phyloP scores from a whole-genome alignment of 2,888 invertebrate species.

The Pyrgus malvae region DNA sequence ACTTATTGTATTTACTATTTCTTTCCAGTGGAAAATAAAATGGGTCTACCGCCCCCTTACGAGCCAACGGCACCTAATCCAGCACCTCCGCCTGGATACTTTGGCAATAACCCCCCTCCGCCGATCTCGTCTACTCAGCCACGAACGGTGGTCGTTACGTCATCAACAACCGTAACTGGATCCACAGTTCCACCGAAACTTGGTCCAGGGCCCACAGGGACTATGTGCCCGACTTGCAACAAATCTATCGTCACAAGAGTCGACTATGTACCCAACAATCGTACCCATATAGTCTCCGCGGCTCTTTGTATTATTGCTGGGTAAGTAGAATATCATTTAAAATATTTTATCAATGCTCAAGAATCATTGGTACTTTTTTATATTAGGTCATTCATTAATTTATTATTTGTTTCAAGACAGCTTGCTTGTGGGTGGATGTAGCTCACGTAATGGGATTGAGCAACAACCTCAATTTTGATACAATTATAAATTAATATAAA shows the following conservation, averaged over 20 bases:
- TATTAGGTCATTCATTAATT: too few species aligned
- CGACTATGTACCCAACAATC: constrained; percentile 69
- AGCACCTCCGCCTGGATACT: constrained; percentile 71
- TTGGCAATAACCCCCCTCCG: constrained; percentile 66
- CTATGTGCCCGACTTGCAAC: constrained; percentile 63
- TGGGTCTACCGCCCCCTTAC: constrained; percentile 73
- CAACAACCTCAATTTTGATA: too few species aligned
- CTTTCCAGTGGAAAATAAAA: constrained; percentile 76
- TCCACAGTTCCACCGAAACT: constrained; percentile 46
- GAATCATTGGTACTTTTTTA: too few species aligned
- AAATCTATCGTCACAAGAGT: constrained; percentile 67
- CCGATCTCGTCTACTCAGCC: constrained; percentile 54
- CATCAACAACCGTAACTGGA: constrained; percentile 36
- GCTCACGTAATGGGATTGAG: too few species aligned
- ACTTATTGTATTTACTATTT: neutral
- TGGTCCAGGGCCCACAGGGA: constrained; percentile 70
- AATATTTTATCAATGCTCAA: too few species aligned
- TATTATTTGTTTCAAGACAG: too few species aligned
- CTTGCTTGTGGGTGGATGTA: too few species aligned
- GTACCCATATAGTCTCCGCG: constrained; percentile 71
- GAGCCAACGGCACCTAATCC: constrained; percentile 62
- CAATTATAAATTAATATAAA: too few species aligned
- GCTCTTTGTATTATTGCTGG: constrained; percentile 70
- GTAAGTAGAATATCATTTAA: constrained; percentile 45
- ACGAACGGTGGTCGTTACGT: constrained; percentile 63